A percentile compares a stretch with the other conserved stretches of the same genome.
These are phyloP conservation scores for Rostratula benghalensis DNA, from an alignment of 2,113 vertebrate species.

Conservation along the genomic window DNA sequence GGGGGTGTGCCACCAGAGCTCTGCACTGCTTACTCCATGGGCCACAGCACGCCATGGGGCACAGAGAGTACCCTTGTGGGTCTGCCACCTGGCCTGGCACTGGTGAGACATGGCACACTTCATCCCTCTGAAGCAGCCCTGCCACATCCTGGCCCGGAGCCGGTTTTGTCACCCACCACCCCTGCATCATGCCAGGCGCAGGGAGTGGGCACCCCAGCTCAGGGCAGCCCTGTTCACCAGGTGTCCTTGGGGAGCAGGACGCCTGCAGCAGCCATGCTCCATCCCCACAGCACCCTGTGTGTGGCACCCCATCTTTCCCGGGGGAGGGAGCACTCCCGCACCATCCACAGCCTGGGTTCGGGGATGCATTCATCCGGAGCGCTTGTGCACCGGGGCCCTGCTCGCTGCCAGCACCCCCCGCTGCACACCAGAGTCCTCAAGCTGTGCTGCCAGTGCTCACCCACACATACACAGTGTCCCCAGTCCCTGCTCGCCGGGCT, in stretches of 20 bases:
- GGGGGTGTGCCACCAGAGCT: no score
- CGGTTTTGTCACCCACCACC: neutral
- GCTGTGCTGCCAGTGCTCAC: slow-evolving; percentile 56
- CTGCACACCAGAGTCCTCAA: neutral
- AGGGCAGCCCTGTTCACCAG: neutral
- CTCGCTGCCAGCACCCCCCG: slow-evolving; percentile 24
- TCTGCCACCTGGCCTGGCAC: neutral
- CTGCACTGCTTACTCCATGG: neutral
- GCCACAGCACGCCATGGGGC: fast-evolving
- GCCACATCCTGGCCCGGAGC: neutral
- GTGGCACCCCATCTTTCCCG: neutral
- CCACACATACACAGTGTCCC: slow-evolving; percentile 55
- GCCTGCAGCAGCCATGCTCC: neutral
- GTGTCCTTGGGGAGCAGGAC: neutral
- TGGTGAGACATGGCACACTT: neutral
- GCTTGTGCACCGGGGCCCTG: neutral
- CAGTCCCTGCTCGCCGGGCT: neutral
- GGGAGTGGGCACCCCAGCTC: neutral
- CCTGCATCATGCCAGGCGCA: neutral
- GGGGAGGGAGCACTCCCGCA: fast-evolving
- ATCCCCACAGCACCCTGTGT: neutral
- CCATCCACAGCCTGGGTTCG: fast-evolving
- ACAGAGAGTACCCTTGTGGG: neutral
- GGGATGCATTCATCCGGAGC: fast-evolving
- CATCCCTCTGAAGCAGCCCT: neutral